phyloP scores from a whole-genome alignment of 2,888 invertebrate species.

The Torymus tubicola region DNA sequence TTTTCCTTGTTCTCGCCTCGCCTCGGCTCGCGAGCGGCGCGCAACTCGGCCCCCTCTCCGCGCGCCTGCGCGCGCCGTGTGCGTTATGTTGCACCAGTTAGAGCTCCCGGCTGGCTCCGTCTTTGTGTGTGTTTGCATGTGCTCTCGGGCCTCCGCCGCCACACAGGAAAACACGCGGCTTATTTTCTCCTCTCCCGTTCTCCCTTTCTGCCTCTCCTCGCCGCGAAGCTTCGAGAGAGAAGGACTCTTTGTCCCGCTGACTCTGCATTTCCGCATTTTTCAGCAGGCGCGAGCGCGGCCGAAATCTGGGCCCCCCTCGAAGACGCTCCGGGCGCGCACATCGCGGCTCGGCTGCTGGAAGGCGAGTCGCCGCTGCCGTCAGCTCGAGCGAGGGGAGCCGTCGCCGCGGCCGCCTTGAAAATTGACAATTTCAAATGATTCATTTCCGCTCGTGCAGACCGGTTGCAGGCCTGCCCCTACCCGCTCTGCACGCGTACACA shows the following conservation, averaged over 20 bases:
- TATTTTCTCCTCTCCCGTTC: no score
- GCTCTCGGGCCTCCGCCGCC: not conserved
- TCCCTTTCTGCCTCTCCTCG: no score
- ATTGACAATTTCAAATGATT: conserved; percentile 74
- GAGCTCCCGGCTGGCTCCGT: conserved; percentile 17
- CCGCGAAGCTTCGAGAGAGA: no score
- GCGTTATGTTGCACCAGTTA: conserved; percentile 40
- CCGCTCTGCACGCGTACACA: conserved; percentile 21
- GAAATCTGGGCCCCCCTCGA: not conserved
- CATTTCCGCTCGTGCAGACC: conserved; percentile 71
- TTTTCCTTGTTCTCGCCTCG: conserved; percentile 58
- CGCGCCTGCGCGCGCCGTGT: not conserved
- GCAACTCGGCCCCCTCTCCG: conserved; percentile 50
- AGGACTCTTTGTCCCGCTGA: no score
- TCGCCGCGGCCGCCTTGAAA: conserved; percentile 61
- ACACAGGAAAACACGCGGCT: no score
- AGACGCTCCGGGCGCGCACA: conserved; percentile 30
- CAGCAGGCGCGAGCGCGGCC: no score
- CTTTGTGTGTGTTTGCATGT: not conserved
- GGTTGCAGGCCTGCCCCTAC: conserved; percentile 54
- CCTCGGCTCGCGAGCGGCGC: conserved; percentile 28
- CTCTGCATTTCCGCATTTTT: no score
- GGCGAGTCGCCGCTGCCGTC: no score
- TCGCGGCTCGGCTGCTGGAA: conserved; percentile 10
- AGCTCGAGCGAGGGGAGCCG: no score